Evolutionary conservation across 2,797 vertebrate species (phyloP), one percentile per base, ranked within the genome.

Genomic region (Melanogrammus aeglefinus): DNA sequence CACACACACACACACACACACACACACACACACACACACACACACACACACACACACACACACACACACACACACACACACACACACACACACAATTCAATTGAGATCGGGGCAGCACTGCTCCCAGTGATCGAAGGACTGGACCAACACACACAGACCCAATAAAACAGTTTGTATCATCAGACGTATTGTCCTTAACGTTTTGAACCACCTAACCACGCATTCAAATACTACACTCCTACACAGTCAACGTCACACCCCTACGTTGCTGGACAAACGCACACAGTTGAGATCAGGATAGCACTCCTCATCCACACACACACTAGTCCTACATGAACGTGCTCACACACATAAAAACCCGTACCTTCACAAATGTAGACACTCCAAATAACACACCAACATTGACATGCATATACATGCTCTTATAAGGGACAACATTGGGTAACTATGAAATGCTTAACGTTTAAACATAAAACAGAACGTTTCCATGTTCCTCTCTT

Each of bases 1-100:
- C 27, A 9, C 24, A 51, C 41, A 51, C 13, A 18, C 27, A 21
- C 74, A 75, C 35, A 73, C 14, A 9, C 13, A 4, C 41, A 44
- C 36, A 80, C 76, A 74, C 38, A 41, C 39, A 13, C 31, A 73
- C 33, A 73, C 72, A 66, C 75, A 66, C 57, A 13, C 21, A 41
- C 39, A 41, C 31, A 73, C 16, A 73, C 35, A 76, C 75, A 66
- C 57, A 13, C 21, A 13, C 39, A 13, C 44, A 47, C 44, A 51
- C 47, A 18, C 3, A 51, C 6, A 44, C 36, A 80, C 76, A 44
- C 73, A 44, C 73, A 44, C n/a, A 29, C 24, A 74, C 73, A 41
- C 72, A 41, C 72, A 73, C 72, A 73, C 36, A 24, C 36, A 39
- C 72, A 73, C 16, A n/a, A 47, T 14, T 16, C 2, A 21, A 1